These are phyloP conservation scores for Samia ricini DNA, from an alignment of 1,140 invertebrate species.

Conservation along the genomic window DNA sequence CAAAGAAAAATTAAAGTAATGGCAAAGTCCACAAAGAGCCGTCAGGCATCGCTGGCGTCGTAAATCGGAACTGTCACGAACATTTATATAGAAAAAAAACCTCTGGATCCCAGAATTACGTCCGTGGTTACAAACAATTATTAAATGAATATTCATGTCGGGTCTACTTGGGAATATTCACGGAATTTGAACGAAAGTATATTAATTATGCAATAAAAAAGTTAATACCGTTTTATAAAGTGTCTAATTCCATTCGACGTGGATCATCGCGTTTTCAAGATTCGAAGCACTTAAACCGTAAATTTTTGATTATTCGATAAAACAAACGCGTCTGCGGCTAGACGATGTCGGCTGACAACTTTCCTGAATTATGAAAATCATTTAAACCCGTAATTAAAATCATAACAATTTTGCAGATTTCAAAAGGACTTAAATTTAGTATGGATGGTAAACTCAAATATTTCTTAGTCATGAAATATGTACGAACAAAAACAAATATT, in stretches of 20 bases:
- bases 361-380: neutral
- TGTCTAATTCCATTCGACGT: neutral
- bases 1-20: constrained; percentile 35
- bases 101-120: constrained; percentile 18
- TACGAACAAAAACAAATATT: too few species aligned
- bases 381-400: neutral
- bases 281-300: neutral
- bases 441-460: too few species aligned
- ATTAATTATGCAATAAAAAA: constrained; percentile 1
- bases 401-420: too few species aligned
- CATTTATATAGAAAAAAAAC: constrained; percentile 33
- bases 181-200: neutral
- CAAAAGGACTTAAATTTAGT: too few species aligned
- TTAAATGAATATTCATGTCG: constrained; percentile 31
- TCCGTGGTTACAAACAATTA: constrained; percentile 20
- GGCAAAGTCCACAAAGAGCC: constrained; percentile 14
- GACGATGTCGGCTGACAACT: neutral
- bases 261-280: neutral
- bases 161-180: neutral
- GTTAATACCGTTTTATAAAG: neutral
- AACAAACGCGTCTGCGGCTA: neutral
- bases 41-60: constrained; percentile 10
- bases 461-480: too few species aligned
- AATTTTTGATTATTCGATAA: neutral
- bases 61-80: constrained; percentile 33